Percentiles rank a stretch among this genome's conserved stretches.
Conservation (phyloP, 2,888 invertebrate genomes). For the Barypeithes pellucidus region DNA sequence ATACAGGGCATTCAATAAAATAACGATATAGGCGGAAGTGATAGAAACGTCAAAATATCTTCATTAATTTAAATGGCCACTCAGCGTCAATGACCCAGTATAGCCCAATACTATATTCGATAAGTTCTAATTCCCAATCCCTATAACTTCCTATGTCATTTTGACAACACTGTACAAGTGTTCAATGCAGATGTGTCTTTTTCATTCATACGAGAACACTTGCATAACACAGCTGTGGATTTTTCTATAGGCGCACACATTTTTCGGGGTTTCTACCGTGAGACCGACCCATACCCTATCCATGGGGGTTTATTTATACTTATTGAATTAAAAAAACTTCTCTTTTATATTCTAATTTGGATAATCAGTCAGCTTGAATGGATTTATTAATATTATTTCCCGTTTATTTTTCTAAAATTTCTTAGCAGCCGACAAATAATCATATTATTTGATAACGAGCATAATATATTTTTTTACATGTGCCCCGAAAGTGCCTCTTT, state of each 20-base stretch:
- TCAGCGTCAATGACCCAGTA: too few species aligned
- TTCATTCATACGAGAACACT: slow-evolving; percentile 45
- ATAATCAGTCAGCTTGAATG: slow-evolving; percentile 14
- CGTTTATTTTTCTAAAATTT: too few species aligned
- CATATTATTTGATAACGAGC: too few species aligned
- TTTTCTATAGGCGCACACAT: slow-evolving; percentile 21
- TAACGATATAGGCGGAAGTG: too few species aligned
- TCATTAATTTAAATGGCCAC: too few species aligned
- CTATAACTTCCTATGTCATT: not conserved
- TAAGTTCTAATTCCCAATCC: not conserved
- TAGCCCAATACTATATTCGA: too few species aligned
- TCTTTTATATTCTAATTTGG: slow-evolving; percentile 31
- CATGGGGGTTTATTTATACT: slow-evolving; percentile 48
- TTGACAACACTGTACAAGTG: slow-evolving; percentile 41
- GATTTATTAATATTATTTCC: too few species aligned
- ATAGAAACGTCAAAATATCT: too few species aligned
- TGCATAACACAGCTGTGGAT: slow-evolving; percentile 46
- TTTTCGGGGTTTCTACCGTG: slow-evolving; percentile 45
- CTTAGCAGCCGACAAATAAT: too few species aligned
- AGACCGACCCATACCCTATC: slow-evolving; percentile 31
- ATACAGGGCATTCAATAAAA: too few species aligned
- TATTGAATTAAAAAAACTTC: slow-evolving; percentile 42
- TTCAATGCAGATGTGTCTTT: slow-evolving; percentile 42
- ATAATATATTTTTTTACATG: too few species aligned
- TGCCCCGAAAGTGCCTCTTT: too few species aligned